Evolutionary conservation across 2,113 vertebrate species (phyloP).

Genomic region (Lutjanus erythropterus): DNA sequence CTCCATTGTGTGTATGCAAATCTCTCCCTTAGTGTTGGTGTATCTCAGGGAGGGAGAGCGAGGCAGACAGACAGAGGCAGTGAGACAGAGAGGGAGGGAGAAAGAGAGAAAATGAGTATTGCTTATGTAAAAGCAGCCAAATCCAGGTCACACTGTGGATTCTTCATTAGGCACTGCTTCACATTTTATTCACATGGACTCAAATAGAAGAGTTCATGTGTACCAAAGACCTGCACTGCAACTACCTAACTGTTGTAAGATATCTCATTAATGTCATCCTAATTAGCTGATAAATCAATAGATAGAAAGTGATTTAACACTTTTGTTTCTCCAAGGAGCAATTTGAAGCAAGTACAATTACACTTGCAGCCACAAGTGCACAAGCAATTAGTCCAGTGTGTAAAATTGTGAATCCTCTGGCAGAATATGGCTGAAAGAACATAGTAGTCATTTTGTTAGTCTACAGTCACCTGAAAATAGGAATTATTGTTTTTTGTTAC

Average conservation of each 20-base stretch:
- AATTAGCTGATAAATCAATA: background rate
- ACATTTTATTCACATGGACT: slow-evolving; percentile 23
- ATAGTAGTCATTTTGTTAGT: no score
- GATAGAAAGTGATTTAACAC: background rate
- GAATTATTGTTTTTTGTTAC: no score
- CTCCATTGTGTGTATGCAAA: slow-evolving; percentile 64
- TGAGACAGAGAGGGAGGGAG: slow-evolving; percentile 37
- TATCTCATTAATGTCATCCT: background rate
- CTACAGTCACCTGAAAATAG: no score
- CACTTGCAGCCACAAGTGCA: background rate
- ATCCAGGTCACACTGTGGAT: slow-evolving; percentile 71
- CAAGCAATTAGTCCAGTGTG: no score
- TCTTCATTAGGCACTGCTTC: slow-evolving; percentile 56
- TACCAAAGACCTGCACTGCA: slow-evolving; percentile 8
- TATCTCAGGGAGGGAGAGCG: slow-evolving; percentile 45
- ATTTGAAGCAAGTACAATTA: background rate
- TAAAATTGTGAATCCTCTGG: no score
- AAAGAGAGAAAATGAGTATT: slow-evolving; percentile 54
- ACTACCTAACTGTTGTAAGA: background rate
- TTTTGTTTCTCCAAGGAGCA: background rate
- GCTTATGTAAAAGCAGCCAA: slow-evolving; percentile 73
- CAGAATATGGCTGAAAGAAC: no score
- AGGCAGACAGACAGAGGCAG: slow-evolving; percentile 40
- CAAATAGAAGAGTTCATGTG: slow-evolving; percentile 24
- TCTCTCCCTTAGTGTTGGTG: slow-evolving; percentile 56